Percentiles rank a stretch among this genome's conserved stretches.
Conservation (phyloP, 2,797 vertebrate genomes). For the Nothura maculosa region DNA sequence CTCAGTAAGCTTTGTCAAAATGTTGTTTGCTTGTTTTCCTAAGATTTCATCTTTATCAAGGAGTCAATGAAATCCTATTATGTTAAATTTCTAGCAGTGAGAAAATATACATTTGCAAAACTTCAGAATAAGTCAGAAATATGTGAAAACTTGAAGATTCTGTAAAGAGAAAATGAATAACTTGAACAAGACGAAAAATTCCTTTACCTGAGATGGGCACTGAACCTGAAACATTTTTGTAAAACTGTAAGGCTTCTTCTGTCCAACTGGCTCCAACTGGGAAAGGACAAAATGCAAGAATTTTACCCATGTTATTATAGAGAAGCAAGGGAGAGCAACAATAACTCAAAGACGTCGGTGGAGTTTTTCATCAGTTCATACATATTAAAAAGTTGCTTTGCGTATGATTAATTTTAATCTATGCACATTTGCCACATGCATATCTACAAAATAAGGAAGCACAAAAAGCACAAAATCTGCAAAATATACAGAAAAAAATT, state of each 20-base stretch:
- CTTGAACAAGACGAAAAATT: neutral
- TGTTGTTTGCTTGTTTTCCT: neutral
- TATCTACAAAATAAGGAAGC: neutral
- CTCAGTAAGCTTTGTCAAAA: neutral
- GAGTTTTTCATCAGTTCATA: neutral
- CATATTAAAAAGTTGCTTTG: neutral
- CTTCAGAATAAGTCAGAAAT: neutral
- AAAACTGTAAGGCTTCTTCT: slow-evolving; percentile 51
- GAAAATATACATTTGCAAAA: neutral
- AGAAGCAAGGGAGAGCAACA: neutral
- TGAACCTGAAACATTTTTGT: neutral
- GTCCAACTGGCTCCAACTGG: slow-evolving; percentile 77
- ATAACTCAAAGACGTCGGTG: neutral
- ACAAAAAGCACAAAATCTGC: neutral
- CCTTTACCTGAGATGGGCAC: slow-evolving; percentile 80
- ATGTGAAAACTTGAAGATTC: neutral
- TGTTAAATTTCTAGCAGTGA: neutral
- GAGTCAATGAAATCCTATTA: neutral
- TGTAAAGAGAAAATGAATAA: neutral
- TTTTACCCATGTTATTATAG: neutral
- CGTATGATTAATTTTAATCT: neutral
- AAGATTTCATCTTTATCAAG: neutral
- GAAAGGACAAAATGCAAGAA: slow-evolving; percentile 19
- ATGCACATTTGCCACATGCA: neutral
- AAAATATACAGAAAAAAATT: neutral